Base-by-base conservation (phyloP, 2,888 invertebrate genomes). In the Mamestra brassicae region DNA sequence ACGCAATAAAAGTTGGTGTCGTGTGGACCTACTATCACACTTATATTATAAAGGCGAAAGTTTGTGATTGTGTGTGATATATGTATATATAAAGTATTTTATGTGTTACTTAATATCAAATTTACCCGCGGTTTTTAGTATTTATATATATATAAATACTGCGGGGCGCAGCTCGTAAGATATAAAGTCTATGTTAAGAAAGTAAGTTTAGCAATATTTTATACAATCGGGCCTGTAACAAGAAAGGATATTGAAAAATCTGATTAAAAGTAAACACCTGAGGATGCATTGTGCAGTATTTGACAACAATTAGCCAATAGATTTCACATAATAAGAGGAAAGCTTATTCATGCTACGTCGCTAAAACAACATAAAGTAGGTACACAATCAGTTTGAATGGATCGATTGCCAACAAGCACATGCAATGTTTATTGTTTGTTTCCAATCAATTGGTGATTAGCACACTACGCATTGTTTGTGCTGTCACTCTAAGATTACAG, bases 391-490 rank as follows among this genome's bases (percentile, higher is more conserved):
- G 5, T 57, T 60, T 71, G 54, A 83, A 83, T 60, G 10, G 65
- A 13, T 74, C 38, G 50, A 72, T 81, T 63, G 66, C 75, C n/a
- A 69, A 74, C 26, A 52, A 26, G 15, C 5, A 0, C 11, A 5
- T 47, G 67, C 57, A 69, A 62, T 71, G 57, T 77, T 68, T 58
- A 70, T 70, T 73, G 84, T 80, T 83, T 71, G 58, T 65, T 62
- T 72, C 55, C 64, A 68, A 62, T 71, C 72, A 38, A 57, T 76
- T 61, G 57, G 13, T 42, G 54, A 68, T 76, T 71, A 71, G 38
- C 60, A 52, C 57, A 84, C 34, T n/a, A 45, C 26, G 65, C 34
- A 71, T 72, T 81, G 83, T 78, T 72, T 60, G 47, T 38, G 15
- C 2, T 52, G 17, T 54, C 26, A 17, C 5, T 54, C 10, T 47